Percentiles rank a stretch among this genome's conserved stretches.
Evolutionary conservation across 1,140 invertebrate genomes (phyloP).

Genomic region (Rhizoglyphus robini): DNA sequence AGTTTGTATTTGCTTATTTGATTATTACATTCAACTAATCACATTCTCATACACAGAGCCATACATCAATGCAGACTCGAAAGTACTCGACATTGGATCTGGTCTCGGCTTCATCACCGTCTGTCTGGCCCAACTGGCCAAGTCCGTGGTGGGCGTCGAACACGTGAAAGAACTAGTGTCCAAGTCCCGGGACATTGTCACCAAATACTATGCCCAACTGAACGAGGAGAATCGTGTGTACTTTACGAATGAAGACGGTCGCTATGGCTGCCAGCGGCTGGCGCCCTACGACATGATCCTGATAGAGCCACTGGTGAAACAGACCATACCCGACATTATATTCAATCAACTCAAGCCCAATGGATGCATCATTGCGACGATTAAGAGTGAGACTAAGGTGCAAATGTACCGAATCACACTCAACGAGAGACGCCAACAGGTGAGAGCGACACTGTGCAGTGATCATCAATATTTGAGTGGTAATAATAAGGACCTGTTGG

Average conservation of each 20-base stretch:
- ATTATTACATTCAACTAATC: neutral
- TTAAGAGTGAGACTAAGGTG: neutral
- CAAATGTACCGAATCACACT: neutral
- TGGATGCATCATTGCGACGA: neutral
- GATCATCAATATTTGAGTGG: neutral
- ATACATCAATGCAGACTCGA: neutral
- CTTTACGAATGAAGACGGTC: neutral
- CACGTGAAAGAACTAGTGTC: neutral
- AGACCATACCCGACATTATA: neutral
- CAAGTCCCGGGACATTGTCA: neutral
- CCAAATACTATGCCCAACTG: neutral
- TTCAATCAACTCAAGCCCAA: neutral
- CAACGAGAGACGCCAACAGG: neutral
- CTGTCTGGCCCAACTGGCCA: neutral
- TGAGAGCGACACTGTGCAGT: neutral
- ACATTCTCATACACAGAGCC: no score
- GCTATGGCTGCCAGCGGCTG: neutral
- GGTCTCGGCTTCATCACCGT: neutral
- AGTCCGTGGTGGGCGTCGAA: neutral
- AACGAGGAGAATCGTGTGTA: neutral
- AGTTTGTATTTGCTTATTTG: neutral
- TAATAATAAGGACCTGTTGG: neutral
- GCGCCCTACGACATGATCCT: slow-evolving; percentile 8
- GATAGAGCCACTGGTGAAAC: neutral
- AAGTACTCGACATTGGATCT: neutral